Evolutionary conservation across 2,797 vertebrate species (phyloP), one percentile per base, ranked within the genome.

Genomic region (Cyclura pinguis): DNA sequence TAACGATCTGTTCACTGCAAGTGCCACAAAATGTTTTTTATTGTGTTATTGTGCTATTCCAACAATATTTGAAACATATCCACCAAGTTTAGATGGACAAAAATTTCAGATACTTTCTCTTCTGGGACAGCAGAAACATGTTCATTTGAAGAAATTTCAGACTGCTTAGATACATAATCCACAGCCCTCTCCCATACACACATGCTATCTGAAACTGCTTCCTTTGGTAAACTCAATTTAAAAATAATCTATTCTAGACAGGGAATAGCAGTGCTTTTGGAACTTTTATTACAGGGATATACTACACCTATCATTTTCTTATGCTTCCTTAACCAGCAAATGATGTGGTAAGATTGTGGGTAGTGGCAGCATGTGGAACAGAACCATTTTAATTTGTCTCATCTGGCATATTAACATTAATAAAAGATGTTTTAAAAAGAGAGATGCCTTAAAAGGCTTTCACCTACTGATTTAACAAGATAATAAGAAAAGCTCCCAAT

Each of bases 361-460:
- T 97, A 97, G 95, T 89, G 80, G 97, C 96, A 97, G 96, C 96
- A 96, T 96, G 96, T 97, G 96, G 96, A 97, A 97, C 96, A 97
- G 97, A 97, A 96, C 93, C 96, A 95, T 97, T 96, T 97, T 97
- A 97, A 97, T 97, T 97, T 97, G 94, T 97, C 97, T 97, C 97
- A 97, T 97, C 97, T 97, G 97, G 97, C 95, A 97, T 96, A 97
- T 97, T 97, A 97, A 95, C 97, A 97, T 97, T 97, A 97, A 97
- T 97, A 97, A 97, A 97, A 97, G 95, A 97, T 97, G 96, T 96
- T 97, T 62, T 97, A 94, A 97, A 88, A 59, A 97, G 96, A 96
- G 95, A 96, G 95, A 97, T 96, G 96, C 85, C 94, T 97, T 97
- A 96, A 97, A 97, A 97, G 94, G 95, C 94, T 97, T 97, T 97